A percentile compares a stretch with the other conserved stretches of the same genome.
These are phyloP conservation scores for Chouioia cunea DNA, from an alignment of 2,888 invertebrate species.

Conservation along the genomic window DNA sequence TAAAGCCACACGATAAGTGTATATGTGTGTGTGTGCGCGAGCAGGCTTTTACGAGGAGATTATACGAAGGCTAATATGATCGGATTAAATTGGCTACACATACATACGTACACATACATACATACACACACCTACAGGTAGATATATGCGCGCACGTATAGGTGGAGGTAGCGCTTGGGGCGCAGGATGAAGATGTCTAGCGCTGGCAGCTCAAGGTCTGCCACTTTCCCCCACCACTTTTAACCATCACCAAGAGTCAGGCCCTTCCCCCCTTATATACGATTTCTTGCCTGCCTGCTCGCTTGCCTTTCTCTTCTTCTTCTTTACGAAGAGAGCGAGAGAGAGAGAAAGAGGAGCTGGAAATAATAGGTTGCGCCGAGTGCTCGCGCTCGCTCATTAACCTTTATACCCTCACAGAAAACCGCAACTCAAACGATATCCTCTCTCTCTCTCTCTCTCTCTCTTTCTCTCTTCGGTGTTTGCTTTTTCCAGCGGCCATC, in stretches of 20 bases:
- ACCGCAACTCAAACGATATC: slow-evolving; percentile 57
- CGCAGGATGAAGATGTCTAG: slow-evolving; percentile 68
- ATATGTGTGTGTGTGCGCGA: background rate
- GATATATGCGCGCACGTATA: background rate
- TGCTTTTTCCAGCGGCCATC: no score
- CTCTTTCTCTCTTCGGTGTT: no score
- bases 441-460: slow-evolving; percentile 47
- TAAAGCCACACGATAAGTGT: slow-evolving; percentile 1
- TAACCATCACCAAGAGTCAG: no score
- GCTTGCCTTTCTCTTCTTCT: slow-evolving; percentile 56
- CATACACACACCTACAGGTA: background rate
- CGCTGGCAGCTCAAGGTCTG: slow-evolving; percentile 69
- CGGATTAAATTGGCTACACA: slow-evolving; percentile 49
- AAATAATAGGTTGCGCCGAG: slow-evolving; percentile 68
- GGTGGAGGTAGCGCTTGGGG: slow-evolving; percentile 33
- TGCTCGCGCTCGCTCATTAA: slow-evolving; percentile 64
- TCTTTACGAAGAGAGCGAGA: slow-evolving; percentile 34
- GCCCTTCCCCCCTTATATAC: no score
- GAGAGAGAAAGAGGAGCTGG: slow-evolving; percentile 57
- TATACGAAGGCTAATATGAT: slow-evolving; percentile 48
- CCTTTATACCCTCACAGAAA: slow-evolving; percentile 67
- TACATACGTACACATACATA: slow-evolving; percentile 23
- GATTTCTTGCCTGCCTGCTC: no score
- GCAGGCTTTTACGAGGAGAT: slow-evolving; percentile 44
- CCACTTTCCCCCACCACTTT: slow-evolving; percentile 57